phyloP scores from a whole-genome alignment of 2,888 invertebrate genomes.

The Margaritifera margaritifera region DNA sequence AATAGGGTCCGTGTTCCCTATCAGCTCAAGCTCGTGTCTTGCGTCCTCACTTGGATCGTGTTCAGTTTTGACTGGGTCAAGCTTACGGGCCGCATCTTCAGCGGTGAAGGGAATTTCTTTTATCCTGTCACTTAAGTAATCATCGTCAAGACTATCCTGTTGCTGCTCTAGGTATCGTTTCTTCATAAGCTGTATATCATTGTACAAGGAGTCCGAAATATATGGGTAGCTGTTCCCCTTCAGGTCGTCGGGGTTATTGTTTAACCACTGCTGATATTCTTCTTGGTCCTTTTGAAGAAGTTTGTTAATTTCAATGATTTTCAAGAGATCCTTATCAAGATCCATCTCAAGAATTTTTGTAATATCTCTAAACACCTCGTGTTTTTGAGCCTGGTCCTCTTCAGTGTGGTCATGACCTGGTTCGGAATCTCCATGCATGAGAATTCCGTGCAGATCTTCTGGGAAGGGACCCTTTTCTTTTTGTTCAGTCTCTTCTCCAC shows the following conservation, averaged over 20 bases:
- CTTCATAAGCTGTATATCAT: constrained; percentile 47
- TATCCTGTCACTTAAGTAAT: constrained; percentile 6
- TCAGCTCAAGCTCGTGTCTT: constrained; percentile 45
- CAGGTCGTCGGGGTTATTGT: constrained; percentile 22
- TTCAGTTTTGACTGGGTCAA: constrained; percentile 10
- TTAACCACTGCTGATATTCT: constrained; percentile 42
- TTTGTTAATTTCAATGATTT: constrained; percentile 32
- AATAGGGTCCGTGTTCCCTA: constrained; percentile 49
- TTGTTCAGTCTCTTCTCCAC: constrained; percentile 9
- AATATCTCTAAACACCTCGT: constrained; percentile 31
- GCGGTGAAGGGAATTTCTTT: constrained; percentile 36
- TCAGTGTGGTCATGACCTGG: constrained; percentile 17
- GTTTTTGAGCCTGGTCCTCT: constrained; percentile 1
- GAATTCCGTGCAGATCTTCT: constrained; percentile 33
- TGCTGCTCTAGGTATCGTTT: constrained; percentile 29
- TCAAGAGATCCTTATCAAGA: constrained; percentile 30
- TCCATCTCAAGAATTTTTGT: constrained; percentile 24
- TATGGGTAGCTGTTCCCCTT: constrained; percentile 26
- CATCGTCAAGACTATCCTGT: constrained; percentile 11
- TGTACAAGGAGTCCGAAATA: constrained; percentile 34
- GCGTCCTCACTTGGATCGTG: constrained; percentile 35
- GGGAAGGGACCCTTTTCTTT: too few relatives aligned
- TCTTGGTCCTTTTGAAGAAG: constrained; percentile 33
- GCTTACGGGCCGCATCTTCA: constrained; percentile 24
- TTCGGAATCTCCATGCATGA: constrained; percentile 44